These are phyloP conservation scores for Seira ritae DNA, from an alignment of 2,888 invertebrate genomes.

Conservation along the genomic window DNA sequence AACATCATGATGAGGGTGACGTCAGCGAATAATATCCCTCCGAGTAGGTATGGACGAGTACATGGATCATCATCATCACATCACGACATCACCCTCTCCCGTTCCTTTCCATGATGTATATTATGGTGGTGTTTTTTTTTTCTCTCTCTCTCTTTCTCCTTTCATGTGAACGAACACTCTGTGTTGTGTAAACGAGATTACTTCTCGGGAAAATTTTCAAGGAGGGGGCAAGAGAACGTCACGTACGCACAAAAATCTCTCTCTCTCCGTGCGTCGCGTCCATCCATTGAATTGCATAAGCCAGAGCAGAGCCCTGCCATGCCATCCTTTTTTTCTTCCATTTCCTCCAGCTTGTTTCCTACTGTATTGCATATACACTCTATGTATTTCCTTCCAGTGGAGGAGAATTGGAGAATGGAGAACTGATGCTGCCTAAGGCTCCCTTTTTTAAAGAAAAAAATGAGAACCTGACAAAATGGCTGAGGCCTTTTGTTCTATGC, in stretches of 20 bases:
- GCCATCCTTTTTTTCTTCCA: background rate
- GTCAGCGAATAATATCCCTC: slow-evolving; percentile 45
- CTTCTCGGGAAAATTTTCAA: background rate
- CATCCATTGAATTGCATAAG: too few species aligned
- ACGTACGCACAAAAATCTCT: slow-evolving; percentile 64
- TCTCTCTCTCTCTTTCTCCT: background rate
- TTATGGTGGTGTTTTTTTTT: too few species aligned
- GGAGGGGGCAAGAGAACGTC: slow-evolving; percentile 34
- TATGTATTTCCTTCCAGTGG: slow-evolving; percentile 19
- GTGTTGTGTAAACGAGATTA: slow-evolving; percentile 6
- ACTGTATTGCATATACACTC: background rate
- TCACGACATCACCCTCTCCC: slow-evolving; percentile 21
- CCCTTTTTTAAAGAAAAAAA: slow-evolving; percentile 9
- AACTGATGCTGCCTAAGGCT: slow-evolving; percentile 40
- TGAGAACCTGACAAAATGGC: slow-evolving; percentile 53
- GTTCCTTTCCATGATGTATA: slow-evolving; percentile 4
- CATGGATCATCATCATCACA: slow-evolving; percentile 24
- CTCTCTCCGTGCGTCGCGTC: slow-evolving; percentile 11
- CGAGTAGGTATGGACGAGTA: slow-evolving; percentile 18
- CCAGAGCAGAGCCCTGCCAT: too few species aligned
- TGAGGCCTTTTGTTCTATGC: slow-evolving; percentile 53
- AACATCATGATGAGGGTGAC: slow-evolving; percentile 47
- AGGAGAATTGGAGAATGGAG: too few species aligned
- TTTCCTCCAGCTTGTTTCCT: slow-evolving; percentile 4
- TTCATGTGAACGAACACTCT: background rate